Percentiles rank a stretch among this genome's conserved stretches.
Conservation (phyloP, 2,113 vertebrate genomes). For the Gobius niger region DNA sequence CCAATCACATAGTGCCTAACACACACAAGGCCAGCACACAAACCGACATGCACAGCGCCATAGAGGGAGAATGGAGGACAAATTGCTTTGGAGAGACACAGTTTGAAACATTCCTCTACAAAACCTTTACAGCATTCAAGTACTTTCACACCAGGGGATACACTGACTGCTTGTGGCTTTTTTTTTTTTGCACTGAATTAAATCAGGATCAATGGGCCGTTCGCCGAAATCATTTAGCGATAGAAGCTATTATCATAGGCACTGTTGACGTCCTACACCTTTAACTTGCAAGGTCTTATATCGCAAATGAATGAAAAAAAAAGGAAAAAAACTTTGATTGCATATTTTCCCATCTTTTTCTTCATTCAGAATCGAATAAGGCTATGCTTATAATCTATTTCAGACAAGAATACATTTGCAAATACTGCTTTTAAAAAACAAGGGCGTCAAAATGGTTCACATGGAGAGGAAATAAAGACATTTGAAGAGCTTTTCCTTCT, state of each 20-base stretch:
- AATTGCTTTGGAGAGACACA: slow-evolving; percentile 68
- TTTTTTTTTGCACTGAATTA: background rate
- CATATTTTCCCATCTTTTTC: too few species aligned
- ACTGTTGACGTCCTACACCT: background rate
- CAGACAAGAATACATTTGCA: too few species aligned
- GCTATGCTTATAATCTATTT: too few species aligned
- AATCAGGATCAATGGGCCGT: background rate
- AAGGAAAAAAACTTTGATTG: too few species aligned
- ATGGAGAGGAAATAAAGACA: too few species aligned
- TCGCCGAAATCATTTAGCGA: background rate
- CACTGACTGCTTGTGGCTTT: background rate
- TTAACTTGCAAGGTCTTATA: background rate
- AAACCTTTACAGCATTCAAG: slow-evolving; percentile 6
- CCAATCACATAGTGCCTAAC: slow-evolving; percentile 59
- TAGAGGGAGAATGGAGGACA: slow-evolving; percentile 58
- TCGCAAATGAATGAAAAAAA: too few species aligned
- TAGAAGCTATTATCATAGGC: background rate
- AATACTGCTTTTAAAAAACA: too few species aligned
- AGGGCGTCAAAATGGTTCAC: too few species aligned
- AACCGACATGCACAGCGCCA: slow-evolving; percentile 19
- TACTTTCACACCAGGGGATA: slow-evolving; percentile 7
- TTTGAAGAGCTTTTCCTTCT: too few species aligned
- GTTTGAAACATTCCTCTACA: slow-evolving; percentile 46
- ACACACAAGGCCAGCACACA: slow-evolving; percentile 28
- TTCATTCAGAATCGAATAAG: too few species aligned